Base-by-base conservation (phyloP, 2,797 vertebrate species). In the Gallinago stenura region DNA sequence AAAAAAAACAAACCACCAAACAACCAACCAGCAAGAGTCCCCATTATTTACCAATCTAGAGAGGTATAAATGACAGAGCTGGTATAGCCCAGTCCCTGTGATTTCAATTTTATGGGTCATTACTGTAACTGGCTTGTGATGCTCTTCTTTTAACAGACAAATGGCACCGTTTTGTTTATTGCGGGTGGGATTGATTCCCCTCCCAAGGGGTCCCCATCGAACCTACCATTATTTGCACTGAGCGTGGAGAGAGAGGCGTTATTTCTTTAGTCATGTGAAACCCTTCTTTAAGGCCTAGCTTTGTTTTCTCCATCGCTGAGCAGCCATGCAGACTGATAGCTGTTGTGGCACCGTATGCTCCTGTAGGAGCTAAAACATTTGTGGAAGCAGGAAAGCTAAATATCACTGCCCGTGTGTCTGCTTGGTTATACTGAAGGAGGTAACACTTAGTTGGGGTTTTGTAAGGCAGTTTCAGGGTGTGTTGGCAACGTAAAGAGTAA, bases 11-110 rank as follows among this genome's bases (percentile, higher is more conserved):
- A 39, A 37, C 35, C 35, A 37, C 37, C 39, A 39, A 39, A 14
- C 39, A 43, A 43, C 43, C 43, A 45, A 45, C 0, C 93, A 94
- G 93, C 94, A 83, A 89, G 93, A 39, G 31, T 70, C 71, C 81
- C 91, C 65, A 48, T 90, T 95, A 95, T 92, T 95, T 94, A 66
- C 78, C 70, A 61, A 33, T 65, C 86, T 61, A 54, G 83, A 56
- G 60, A 94, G 53, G 83, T 80, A 39, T 78, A 89, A 96, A 93
- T 94, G 30, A 64, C 77, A 89, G 83, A 84, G 68, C 41, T 2
- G 13, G 71, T 72, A 69, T 73, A 87, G 75, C 66, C 60, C 48
- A 45, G 15, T 41, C 83, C 62, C 86, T 80, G 53, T 48, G 83
- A 89, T 80, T 84, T 93, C 6, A 1, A 56, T 80, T 91, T 94